These are phyloP conservation scores for Steinernema feltiae DNA, from an alignment of 1,140 invertebrate species.

Conservation along the genomic window DNA sequence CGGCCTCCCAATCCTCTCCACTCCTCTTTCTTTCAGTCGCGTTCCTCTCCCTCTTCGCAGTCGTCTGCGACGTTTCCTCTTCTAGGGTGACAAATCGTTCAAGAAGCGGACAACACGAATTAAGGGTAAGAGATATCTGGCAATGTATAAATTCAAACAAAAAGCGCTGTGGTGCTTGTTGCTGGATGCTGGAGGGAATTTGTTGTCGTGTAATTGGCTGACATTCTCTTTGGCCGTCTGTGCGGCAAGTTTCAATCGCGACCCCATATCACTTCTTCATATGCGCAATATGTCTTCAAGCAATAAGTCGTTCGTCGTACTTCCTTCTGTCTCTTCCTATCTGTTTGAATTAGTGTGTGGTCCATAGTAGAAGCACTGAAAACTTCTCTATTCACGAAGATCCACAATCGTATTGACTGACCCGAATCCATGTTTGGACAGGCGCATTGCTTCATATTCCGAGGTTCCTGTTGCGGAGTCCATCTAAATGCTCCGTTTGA, in stretches of 20 bases:
- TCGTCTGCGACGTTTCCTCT: background rate
- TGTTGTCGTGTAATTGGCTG: background rate
- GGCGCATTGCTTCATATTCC: too few relatives aligned
- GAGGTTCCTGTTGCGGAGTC: too few relatives aligned
- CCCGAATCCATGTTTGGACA: too few relatives aligned
- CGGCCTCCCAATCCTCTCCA: too few relatives aligned
- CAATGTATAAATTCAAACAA: background rate
- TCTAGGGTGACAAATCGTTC: background rate
- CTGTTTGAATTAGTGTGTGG: background rate
- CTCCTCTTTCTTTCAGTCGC: too few relatives aligned
- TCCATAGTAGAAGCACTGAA: background rate
- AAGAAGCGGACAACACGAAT: slow-evolving; percentile 7
- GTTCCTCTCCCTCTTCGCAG: background rate
- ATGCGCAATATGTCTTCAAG: background rate
- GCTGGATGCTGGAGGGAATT: background rate
- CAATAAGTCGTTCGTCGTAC: background rate
- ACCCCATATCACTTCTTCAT: background rate
- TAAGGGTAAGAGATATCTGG: slow-evolving; percentile 2
- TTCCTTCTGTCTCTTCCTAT: background rate
- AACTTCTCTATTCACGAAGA: background rate
- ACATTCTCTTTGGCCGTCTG: background rate
- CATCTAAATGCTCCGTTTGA: background rate
- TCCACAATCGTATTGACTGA: too few relatives aligned
- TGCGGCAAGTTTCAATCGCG: background rate
- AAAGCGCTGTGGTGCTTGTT: background rate